Percentiles rank a stretch among this genome's conserved stretches.
phyloP scores from a whole-genome alignment of 1,140 invertebrate species.

The Penaeus japonicus region DNA sequence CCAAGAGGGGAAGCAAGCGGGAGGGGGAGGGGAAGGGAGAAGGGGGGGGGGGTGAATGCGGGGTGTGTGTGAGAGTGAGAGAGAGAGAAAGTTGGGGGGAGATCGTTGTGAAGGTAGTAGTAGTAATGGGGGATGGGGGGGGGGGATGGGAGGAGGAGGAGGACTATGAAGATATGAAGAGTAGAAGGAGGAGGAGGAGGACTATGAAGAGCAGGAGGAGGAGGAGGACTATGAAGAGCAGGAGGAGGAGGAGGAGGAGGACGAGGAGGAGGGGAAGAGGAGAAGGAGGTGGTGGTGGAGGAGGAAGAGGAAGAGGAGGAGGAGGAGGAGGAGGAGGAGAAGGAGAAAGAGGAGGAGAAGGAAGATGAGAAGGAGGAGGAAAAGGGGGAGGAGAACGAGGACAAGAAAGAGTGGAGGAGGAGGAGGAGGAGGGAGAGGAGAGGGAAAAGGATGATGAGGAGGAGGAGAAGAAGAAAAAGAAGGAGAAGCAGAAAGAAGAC shows the following conservation, averaged over 20 bases:
- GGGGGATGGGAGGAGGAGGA: no score
- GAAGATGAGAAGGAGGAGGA: neutral
- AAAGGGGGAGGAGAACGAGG: neutral
- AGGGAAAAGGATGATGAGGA: neutral
- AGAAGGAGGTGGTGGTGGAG: neutral
- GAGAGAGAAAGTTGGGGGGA: no score
- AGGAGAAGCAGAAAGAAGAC: neutral
- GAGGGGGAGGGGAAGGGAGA: no score
- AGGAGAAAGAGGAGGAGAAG: neutral
- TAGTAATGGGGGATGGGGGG: neutral
- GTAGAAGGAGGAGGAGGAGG: neutral
- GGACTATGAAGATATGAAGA: neutral
- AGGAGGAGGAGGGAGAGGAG: neutral
- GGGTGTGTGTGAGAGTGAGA: no score
- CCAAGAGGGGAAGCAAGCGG: no score
- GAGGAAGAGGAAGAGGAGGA: neutral
- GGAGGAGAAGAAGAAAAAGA: neutral
- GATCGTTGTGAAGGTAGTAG: neutral
- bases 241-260: neutral
- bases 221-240: neutral
- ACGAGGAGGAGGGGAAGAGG: neutral
- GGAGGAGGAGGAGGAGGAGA: neutral
- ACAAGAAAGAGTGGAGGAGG: neutral
- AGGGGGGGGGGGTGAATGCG: no score
- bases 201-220: neutral